Base-by-base conservation (phyloP, 1,140 invertebrate genomes). In the Macrobrachium nipponense region DNA sequence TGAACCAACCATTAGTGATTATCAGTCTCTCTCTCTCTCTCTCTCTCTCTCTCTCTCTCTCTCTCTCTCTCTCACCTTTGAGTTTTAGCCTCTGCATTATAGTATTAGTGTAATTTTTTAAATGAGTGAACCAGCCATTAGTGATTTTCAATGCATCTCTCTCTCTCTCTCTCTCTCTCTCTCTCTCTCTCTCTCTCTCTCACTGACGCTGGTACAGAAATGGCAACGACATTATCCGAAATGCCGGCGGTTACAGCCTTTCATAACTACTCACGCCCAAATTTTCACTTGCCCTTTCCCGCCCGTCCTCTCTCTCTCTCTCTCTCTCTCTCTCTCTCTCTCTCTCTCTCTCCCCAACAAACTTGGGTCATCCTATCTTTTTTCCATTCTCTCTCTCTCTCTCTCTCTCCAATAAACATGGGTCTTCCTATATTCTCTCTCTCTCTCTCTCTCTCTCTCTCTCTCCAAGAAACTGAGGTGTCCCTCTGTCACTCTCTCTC, bases 381-480 rank as follows among this genome's bases (percentile, higher is more conserved):
- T n/a, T n/a, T n/a, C n/a, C n/a, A n/a, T n/a, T n/a, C n/a, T 66
- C 64, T 66, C 64, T 66, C 64, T 66, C 64, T 66, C 64, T 66
- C 64, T 14, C 64, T 66, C 64, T 66, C 64, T 73, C 72, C n/a
- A n/a, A n/a, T n/a, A n/a, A n/a, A n/a, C n/a, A n/a, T n/a, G n/a
- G n/a, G n/a, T n/a, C n/a, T 73, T 5, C 43, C 66, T 70, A 1
- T 10, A 5, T 20, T 70, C 12, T 70, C 11, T 70, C 66, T 20
- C 36, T 36, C 14, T 70, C 36, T n/a, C 12, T 70, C 66, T 70
- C 11, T 70, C 12, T 70, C n/a, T 70, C 11, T 12, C 66, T n/a
- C n/a, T 70, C 12, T 70, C 66, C 11, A 70, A 23, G 5, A 23
- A 12, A n/a, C 4, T 20, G 10, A 4, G 27, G 3, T 51, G 0